Evolutionary conservation across 2,888 invertebrate genomes (phyloP), one percentile per base, ranked within the genome.

Genomic region (Galerucella pusilla): DNA sequence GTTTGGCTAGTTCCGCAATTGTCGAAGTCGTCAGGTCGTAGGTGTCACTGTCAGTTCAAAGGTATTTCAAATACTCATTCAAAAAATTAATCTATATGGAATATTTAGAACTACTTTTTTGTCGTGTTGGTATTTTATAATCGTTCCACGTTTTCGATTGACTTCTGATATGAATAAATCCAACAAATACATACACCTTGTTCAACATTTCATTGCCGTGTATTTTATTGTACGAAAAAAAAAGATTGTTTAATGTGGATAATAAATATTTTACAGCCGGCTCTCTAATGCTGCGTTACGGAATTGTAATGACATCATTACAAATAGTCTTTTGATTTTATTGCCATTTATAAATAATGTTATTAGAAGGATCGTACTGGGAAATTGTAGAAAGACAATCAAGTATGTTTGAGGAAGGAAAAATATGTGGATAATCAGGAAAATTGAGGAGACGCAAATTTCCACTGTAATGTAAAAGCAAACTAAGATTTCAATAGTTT

Each of bases 241-340:
- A 63, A 28, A 28, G 3, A 63, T 14, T 63, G 20, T 16, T 54
- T 61, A 35, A 35, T 61, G 35, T 61, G 28, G 14, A 61, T n/a
- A 35, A 61, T 61, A 35, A 35, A 65, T 65, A 65, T 45, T 65
- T 42, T 60, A 61, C 69, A 61, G 60, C 69, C 28, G 69, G 69
- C 49, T 69, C 46, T 69, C 57, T 35, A 42, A 57, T 16, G 20
- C 46, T 57, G 46, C 69, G 49, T 49, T 69, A 61, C 69, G 42
- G 68, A 68, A 68, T 69, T 49, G 60, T 69, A 69, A 69, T 69
- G 69, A 61, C 57, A 61, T 69, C 35, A 69, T 69, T 69, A 69
- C 61, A 35, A 69, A 65, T 65, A 46, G 46, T 46, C 64, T 65
- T 65, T 65, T 65, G 64, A 65, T 65, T 65, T 46, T 45, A 65